Conservation (phyloP, 2,888 invertebrate species). For the Diplolepis rosae region DNA sequence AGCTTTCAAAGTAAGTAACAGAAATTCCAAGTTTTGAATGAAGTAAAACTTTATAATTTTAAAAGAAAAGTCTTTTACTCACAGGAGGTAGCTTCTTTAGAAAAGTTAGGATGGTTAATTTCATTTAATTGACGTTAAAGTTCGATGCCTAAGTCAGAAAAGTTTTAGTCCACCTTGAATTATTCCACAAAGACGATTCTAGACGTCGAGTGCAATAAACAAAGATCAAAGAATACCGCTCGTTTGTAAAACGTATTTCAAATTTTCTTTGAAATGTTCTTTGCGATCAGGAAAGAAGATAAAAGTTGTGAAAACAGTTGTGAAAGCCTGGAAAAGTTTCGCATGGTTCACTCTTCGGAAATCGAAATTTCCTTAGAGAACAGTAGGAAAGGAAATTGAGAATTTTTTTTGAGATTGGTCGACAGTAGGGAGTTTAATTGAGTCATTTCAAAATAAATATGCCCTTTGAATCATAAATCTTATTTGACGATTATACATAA, state of each 20-base stretch:
- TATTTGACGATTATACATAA: too few relatives aligned
- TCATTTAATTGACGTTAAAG: neutral
- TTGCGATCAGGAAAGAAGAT: neutral
- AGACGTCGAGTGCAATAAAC: neutral
- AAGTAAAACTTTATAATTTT: neutral
- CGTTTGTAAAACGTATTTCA: constrained; percentile 3
- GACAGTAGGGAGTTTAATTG: too few relatives aligned
- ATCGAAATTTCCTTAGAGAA: constrained; percentile 16
- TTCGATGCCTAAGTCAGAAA: neutral
- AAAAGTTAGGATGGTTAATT: neutral
- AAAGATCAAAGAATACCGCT: neutral
- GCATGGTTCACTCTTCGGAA: constrained; percentile 17
- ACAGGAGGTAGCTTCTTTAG: neutral
- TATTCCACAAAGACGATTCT: neutral
- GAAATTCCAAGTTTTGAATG: neutral
- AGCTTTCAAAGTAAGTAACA: too few relatives aligned
- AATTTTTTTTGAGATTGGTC: too few relatives aligned
- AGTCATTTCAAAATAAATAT: too few relatives aligned
- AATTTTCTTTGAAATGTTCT: neutral
- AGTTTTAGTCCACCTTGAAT: neutral
- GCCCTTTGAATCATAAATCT: too few relatives aligned
- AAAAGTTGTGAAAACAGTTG: neutral
- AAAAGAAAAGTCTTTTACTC: neutral
- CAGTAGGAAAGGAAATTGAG: neutral
- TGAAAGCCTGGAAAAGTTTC: constrained; percentile 22